phyloP scores from a whole-genome alignment of 2,113 vertebrate genomes.

The Pelvicachromis taeniatus region DNA sequence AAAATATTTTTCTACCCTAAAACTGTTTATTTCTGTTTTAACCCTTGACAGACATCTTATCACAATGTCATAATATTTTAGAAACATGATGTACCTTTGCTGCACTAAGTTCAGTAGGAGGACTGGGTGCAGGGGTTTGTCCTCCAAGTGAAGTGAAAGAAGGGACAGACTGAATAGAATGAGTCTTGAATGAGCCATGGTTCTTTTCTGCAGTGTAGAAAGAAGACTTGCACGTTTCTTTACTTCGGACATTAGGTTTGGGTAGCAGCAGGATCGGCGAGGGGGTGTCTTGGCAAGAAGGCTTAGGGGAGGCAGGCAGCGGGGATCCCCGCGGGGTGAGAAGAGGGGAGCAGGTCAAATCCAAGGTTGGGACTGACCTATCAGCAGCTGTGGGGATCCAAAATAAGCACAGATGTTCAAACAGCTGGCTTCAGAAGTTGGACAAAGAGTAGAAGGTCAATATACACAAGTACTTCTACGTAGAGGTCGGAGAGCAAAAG shows the following conservation, averaged over 20 bases:
- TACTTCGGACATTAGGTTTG: conserved; percentile 29
- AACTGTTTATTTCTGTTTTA: neutral
- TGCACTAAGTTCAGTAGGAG: neutral
- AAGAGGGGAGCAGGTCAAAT: conserved; percentile 44
- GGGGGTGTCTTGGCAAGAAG: conserved; percentile 31
- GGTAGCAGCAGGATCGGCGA: conserved; percentile 45
- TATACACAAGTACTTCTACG: conserved; percentile 31
- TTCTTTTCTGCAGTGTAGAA: conserved; percentile 32
- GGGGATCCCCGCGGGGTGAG: conserved; percentile 54
- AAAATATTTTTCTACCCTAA: neutral
- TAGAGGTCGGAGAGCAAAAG: conserved; percentile 1
- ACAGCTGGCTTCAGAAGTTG: conserved; percentile 51
- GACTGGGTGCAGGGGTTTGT: neutral
- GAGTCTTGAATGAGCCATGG: neutral
- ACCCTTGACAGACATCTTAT: neutral
- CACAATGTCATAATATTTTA: neutral
- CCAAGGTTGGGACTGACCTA: conserved; percentile 41
- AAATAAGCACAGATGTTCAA: conserved; percentile 68
- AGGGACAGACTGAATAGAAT: neutral
- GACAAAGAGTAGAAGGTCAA: conserved; percentile 35
- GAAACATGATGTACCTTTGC: conserved; percentile 12
- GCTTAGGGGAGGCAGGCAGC: conserved; percentile 45
- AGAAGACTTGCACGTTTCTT: conserved; percentile 17
- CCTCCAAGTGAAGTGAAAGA: neutral
- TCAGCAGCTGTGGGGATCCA: conserved; percentile 51